phyloP scores from a whole-genome alignment of 2,113 vertebrate genomes.

The Rhinopithecus roxellana region DNA sequence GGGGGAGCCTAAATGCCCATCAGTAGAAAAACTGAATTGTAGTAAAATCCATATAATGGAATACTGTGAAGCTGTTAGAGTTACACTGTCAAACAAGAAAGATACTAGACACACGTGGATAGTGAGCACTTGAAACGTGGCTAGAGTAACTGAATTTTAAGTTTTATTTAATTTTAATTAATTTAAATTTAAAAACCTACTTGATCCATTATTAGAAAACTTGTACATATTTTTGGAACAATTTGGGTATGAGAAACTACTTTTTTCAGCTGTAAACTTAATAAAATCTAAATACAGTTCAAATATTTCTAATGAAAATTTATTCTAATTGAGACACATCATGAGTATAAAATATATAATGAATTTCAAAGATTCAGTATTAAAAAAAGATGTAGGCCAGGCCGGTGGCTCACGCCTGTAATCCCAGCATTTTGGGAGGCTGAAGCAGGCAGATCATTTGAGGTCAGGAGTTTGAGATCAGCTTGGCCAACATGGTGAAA shows the following conservation, averaged over 20 bases:
- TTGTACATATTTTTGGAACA: neutral
- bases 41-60: neutral
- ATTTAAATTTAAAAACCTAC: neutral
- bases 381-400: too few relatives aligned
- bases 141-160: constrained; percentile 19
- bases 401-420: too few relatives aligned
- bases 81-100: neutral
- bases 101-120: neutral
- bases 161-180: constrained; percentile 28
- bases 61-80: neutral
- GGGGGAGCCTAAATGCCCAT: neutral
- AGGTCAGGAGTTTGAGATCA: too few relatives aligned
- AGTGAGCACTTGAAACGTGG: neutral
- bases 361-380: neutral
- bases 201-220: neutral
- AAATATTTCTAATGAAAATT: constrained; percentile 13
- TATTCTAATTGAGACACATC: constrained; percentile 3
- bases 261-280: constrained; percentile 21
- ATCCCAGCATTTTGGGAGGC: too few relatives aligned
- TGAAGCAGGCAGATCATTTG: too few relatives aligned
- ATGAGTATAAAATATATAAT: constrained; percentile 14
- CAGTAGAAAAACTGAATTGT: neutral
- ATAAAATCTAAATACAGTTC: neutral
- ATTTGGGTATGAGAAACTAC: neutral
- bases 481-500: too few relatives aligned